Evolutionary conservation across 53 echinoderm and acorn worm species (phyloP).

Genomic region (Mesocentrotus franciscanus): DNA sequence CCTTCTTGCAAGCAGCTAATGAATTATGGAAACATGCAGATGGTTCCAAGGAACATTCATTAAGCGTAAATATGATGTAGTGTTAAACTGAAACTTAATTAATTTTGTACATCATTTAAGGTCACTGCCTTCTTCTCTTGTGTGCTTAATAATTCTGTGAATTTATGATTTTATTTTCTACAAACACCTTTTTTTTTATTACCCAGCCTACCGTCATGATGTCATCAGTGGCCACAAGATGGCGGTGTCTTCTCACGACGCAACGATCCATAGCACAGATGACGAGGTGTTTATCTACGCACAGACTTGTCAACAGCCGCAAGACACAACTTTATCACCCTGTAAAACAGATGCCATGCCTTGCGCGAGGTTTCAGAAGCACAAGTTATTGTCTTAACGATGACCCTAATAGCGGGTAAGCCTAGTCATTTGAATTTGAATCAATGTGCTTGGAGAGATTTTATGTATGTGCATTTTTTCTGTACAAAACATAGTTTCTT

Average conservation of each 20-base stretch:
- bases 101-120: no score
- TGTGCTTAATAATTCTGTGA: no score
- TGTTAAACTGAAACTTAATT: no score
- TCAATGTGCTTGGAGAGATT: neutral
- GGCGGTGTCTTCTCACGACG: neutral
- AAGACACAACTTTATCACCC: neutral
- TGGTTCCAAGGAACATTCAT: no score
- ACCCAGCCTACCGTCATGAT: constrained; percentile 18
- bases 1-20: no score
- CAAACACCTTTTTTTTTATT: neutral
- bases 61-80: no score
- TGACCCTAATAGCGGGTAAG: neutral
- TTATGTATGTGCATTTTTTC: neutral
- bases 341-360: neutral
- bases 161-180: neutral
- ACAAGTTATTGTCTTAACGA: constrained; percentile 1
- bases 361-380: constrained; percentile 38
- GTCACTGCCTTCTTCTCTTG: no score
- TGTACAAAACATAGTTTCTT: neutral
- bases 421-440: neutral
- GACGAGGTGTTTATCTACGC: neutral
- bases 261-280: neutral
- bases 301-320: no score
- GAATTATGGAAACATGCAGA: no score
- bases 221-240: constrained; percentile 43